These are phyloP conservation scores for Paedocypris sp. DNA, from an alignment of 2,113 vertebrate species.

Conservation along the genomic window DNA sequence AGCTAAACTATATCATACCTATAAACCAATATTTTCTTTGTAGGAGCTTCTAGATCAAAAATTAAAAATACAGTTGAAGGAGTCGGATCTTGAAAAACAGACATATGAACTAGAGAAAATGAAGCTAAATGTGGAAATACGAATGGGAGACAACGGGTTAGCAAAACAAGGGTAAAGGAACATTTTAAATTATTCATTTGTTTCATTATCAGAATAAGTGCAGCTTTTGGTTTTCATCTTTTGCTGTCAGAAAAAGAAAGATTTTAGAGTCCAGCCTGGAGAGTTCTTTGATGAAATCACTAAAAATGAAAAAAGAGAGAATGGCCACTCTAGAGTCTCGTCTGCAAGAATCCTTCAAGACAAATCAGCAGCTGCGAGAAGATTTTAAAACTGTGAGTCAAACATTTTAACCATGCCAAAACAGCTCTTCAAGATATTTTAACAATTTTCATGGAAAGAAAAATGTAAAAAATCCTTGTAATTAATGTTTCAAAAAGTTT, in stretches of 20 bases:
- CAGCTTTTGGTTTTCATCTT: background rate
- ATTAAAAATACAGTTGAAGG: constrained; percentile 86
- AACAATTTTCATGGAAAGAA: too few species aligned
- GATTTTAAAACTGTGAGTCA: constrained; percentile 88
- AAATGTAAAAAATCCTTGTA: too few species aligned
- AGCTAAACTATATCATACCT: background rate
- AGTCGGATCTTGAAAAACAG: constrained; percentile 91
- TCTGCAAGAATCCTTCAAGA: constrained; percentile 91
- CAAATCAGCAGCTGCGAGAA: constrained; percentile 92
- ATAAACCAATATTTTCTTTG: constrained; percentile 3
- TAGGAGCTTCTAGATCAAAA: constrained; percentile 96
- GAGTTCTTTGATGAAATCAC: constrained; percentile 86
- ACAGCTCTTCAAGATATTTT: too few species aligned
- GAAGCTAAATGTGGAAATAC: constrained; percentile 86
- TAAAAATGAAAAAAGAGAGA: constrained; percentile 98
- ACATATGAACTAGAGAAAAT: constrained; percentile 94
- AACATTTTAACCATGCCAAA: too few species aligned
- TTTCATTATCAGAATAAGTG: too few species aligned
- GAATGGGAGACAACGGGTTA: constrained; percentile 79
- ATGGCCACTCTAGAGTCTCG: constrained; percentile 91
- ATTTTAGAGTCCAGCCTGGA: constrained; percentile 91
- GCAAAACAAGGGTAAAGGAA: constrained; percentile 77
- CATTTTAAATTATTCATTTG: background rate
- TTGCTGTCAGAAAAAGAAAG: constrained; percentile 63
- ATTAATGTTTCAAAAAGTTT: too few species aligned